Base-by-base conservation (phyloP, 2,113 vertebrate genomes). In the Brachyhypopomus gauderio region DNA sequence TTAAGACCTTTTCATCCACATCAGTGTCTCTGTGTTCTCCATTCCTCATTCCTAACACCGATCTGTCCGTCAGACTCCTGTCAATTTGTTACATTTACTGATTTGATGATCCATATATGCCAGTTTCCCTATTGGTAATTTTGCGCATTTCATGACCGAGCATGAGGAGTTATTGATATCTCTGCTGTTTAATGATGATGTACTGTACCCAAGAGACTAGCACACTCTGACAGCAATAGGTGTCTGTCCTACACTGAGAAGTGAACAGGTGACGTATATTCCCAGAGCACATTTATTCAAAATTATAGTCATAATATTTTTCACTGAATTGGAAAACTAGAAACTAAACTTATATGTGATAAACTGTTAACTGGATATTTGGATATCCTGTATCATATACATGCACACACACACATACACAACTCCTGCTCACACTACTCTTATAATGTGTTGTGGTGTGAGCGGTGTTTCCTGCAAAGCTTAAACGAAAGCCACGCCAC, bases 191-290 rank as follows among this genome's bases (percentile, higher is more conserved):
- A 20, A 70, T 41, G 36, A 70, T 41, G 66, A 70, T 41, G 9
- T 70, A 70, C n/a, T 41, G 66, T 22, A 20, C 66, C 36, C 36
- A 19, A 23, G 36, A 8, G 66, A 25, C 20, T 4, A 11, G 36
- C 9, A 70, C 5, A 19, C 8, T 22, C 34, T 38, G 64, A 69
- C 64, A 69, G 64, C 64, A 69, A 14, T 20, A 69, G 64, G 17
- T 8, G 34, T 38, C 64, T 69, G 64, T 41, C 69, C 14, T 59
- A 9, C 25, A 19, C 30, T 59, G 67, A 59, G 30, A 59, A 27
- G 66, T 45, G 38, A 78, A 23, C 30, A 78, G 64, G 52, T 20
- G 22, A 78, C 16, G 36, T 78, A 25, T 55, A 36, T 34, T 56
- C 34, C 2, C n/a, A 55, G 2, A 25, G 30, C 9, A 14, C 23